Evolutionary conservation across 2,888 invertebrate genomes (phyloP), one percentile per base, ranked within the genome.

Genomic region (Drosophila mayaguana): DNA sequence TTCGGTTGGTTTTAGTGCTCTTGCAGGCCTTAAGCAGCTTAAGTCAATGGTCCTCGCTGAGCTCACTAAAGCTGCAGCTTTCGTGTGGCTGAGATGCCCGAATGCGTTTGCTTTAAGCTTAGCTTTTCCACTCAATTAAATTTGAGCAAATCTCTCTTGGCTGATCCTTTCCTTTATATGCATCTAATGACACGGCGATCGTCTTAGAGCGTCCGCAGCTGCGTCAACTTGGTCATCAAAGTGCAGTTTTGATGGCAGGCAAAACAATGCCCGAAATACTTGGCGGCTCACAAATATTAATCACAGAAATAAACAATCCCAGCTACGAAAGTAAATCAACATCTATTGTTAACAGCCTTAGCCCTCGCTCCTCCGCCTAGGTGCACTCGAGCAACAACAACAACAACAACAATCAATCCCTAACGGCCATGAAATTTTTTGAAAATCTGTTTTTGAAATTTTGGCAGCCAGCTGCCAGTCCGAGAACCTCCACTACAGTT

Each of bases 301-400:
- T 84, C 81, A 83, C 46, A 62, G 63, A 64, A 72, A 72, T 78
- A 78, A 86, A 82, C 75, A 78, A 51, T 28, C 48, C 60, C 45
- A 59, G 62, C 43, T 64, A 79, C 68, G 59, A 61, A 77, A 65
- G 70, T 61, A 81, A 83, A 81, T 86, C 86, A 85, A 86, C 38
- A 59, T 6, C 32, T 62, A 61, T 78, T 76, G 64, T 64, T 8
- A 38, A 43, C 20, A 51, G 20, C 62, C 51, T 66, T 55, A 28
- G 57, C 55, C 53, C 64, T 66, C 72, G 62, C 64, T 72, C 57
- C 57, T 64, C 55, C 50, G 55, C 56, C 72, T 79, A 81, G 86
- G 89, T 83, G 90, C 78, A 67, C 54, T 32, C n/a, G 8, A 18
- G 16, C 20, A 57, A 62, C 43, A 80, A 25, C 20, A 57, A 63